Conservation (phyloP, 2,888 invertebrate genomes). For the Drosophila conformis region DNA sequence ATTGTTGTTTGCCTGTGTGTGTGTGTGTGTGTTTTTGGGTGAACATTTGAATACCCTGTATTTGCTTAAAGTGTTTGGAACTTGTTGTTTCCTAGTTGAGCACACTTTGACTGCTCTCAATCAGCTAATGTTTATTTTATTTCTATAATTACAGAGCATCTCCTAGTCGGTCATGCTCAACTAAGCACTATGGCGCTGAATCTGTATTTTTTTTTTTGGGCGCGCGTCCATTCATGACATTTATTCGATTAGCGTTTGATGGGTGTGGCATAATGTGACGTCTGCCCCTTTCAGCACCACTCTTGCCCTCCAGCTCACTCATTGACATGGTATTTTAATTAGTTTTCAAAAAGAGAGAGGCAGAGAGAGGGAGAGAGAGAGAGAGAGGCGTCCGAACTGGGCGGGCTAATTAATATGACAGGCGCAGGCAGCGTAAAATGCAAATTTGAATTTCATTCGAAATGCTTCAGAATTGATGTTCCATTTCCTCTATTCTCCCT, state of each 20-base stretch:
- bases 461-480: conserved; percentile 13
- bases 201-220: conserved; percentile 17
- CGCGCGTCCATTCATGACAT: conserved; percentile 64
- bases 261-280: conserved; percentile 10
- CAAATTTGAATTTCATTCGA: conserved; percentile 41
- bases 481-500: neutral
- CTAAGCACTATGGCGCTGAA: conserved; percentile 1
- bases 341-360: conserved; percentile 57
- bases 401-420: conserved; percentile 76
- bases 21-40: neutral
- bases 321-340: conserved; percentile 74
- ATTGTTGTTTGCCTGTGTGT: neutral
- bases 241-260: conserved; percentile 70
- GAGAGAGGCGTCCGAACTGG: conserved; percentile 15
- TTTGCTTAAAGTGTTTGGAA: neutral
- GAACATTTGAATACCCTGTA: neutral
- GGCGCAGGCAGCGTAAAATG: conserved; percentile 55
- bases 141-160: neutral
- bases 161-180: neutral
- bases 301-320: neutral
- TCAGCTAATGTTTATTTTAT: neutral
- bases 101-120: neutral
- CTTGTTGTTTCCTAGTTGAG: neutral
- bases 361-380: neutral
- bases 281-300: neutral